Conservation (phyloP, 2,113 vertebrate genomes). For the Aspiorhynchus laticeps region DNA sequence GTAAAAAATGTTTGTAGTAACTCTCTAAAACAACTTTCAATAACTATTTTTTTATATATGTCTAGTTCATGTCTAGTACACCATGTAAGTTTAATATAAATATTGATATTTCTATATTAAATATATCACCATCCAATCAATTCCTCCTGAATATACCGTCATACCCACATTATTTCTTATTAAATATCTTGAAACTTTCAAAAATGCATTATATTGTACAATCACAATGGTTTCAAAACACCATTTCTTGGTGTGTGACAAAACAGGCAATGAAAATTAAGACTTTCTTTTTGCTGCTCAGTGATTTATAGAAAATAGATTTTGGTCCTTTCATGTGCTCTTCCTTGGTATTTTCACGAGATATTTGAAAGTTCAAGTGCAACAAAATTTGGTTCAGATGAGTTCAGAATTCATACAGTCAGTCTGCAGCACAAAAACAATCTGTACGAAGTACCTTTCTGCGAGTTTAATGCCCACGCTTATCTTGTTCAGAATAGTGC, state of each 20-base stretch:
- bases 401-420: not conserved
- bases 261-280: not conserved
- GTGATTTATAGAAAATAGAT: not conserved
- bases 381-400: not conserved
- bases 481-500: slow-evolving; percentile 6
- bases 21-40: not conserved
- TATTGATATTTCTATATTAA: not conserved
- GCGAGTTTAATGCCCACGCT: not conserved
- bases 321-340: not conserved
- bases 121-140: not conserved
- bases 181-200: not conserved
- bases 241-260: not conserved
- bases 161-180: not conserved
- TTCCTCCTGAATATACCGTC: too few species aligned
- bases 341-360: not conserved
- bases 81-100: not conserved
- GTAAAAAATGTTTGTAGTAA: not conserved
- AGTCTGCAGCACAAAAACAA: slow-evolving; percentile 11
- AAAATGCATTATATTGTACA: not conserved
- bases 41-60: not conserved
- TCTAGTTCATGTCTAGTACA: not conserved
- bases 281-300: not conserved
- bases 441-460: slow-evolving; percentile 1
- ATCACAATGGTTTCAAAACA: not conserved
- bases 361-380: not conserved